A percentile compares a stretch with the other conserved stretches of the same genome.
Conservation (phyloP, 2,113 vertebrate species). For the Spizaetus ornatus region DNA sequence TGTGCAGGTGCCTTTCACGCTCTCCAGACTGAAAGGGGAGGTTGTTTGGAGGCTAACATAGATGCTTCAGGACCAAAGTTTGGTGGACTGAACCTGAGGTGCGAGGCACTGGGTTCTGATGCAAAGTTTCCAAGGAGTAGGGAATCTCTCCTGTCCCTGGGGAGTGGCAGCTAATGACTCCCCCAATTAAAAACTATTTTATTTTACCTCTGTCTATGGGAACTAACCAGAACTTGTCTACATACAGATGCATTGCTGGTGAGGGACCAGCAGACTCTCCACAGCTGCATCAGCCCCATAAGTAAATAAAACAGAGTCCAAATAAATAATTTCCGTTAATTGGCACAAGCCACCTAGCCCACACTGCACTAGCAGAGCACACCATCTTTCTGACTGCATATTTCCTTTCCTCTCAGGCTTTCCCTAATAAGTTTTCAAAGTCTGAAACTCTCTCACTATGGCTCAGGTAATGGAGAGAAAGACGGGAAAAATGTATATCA, state of each 20-base stretch:
- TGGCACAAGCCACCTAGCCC: background rate
- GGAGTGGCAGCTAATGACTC: background rate
- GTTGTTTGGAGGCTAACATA: background rate
- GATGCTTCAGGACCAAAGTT: background rate
- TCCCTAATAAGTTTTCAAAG: background rate
- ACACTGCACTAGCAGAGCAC: background rate
- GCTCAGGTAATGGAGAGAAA: background rate
- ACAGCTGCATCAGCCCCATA: background rate
- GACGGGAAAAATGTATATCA: background rate
- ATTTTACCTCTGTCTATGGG: background rate
- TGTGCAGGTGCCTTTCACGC: background rate
- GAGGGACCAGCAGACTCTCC: background rate
- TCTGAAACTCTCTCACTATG: background rate
- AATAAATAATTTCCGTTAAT: background rate
- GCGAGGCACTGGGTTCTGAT: background rate
- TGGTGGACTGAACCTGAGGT: background rate
- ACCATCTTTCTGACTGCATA: background rate
- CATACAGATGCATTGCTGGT: background rate
- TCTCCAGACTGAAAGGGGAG: background rate
- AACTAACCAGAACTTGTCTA: background rate
- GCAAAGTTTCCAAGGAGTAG: background rate
- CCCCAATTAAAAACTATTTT: accelerated
- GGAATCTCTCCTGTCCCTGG: background rate
- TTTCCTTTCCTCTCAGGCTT: background rate
- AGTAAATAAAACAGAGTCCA: background rate